Evolutionary conservation across 2,888 invertebrate species (phyloP), one percentile per base, ranked within the genome.

Genomic region (Lasioglossum malachurum): DNA sequence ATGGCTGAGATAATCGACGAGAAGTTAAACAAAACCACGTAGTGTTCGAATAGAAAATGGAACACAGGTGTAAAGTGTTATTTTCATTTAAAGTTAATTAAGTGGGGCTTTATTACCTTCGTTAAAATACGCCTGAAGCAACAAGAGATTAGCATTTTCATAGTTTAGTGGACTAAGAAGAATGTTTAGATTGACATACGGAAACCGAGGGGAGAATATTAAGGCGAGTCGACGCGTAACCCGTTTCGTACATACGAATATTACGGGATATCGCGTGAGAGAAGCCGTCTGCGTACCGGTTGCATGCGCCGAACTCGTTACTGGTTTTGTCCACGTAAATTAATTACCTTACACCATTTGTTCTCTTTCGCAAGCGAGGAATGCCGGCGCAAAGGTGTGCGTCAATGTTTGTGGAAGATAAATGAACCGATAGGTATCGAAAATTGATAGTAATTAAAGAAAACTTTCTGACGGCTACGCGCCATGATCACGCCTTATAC

Each of bases 241-340:
- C 75, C 23, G 49, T 73, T 86, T 53, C 75, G 77, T 88, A 89
- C 46, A 16, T 16, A 46, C 90, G 91, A 92, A 90, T 91, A 93
- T 78, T 90, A 87, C 88, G 84, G 80, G 87, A 91, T 87, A 93
- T 93, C 92, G 94, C 94, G 93, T 93, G 93, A 91, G 92, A 89
- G 87, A 82, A 38, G 38, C 87, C 67, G 74, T 83, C 85, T 79
- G 78, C 82, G 72, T 53, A 85, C 72, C 38, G 87, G 77, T 93
- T 91, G 94, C 93, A 93, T 93, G 94, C 91, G 80, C 86, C 87
- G 64, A 90, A 92, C 93, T 93, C 93, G 93, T 93, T 93, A 94
- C 93, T 92, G 92, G 90, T 92, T 93, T 93, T 93, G 93, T 93
- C 93, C 91, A 89, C 90, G 92, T 93, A 93, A 93, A 93, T 93